These are phyloP conservation scores for Tangara arthus DNA, from an alignment of 2,797 vertebrate genomes.

Conservation along the genomic window DNA sequence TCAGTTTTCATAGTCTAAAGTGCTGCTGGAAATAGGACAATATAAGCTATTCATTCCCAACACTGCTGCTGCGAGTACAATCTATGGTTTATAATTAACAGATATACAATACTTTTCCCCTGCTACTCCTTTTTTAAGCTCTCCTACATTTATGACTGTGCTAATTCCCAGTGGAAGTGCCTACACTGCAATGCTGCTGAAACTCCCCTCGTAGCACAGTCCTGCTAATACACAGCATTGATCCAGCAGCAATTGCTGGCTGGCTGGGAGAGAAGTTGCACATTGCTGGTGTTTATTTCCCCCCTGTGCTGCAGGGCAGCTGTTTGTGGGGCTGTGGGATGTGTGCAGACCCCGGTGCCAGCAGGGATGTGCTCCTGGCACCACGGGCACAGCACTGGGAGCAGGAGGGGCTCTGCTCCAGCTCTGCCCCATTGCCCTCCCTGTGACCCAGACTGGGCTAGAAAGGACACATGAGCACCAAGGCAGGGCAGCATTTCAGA, in stretches of 20 bases:
- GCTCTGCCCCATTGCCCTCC: neutral
- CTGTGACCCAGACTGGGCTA: neutral
- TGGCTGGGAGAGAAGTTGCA: neutral
- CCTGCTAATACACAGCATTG: neutral
- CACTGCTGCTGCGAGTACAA: slow-evolving; percentile 27
- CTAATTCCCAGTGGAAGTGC: slow-evolving; percentile 4
- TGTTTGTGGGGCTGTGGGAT: neutral
- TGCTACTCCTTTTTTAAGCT: slow-evolving; percentile 23
- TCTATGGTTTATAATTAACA: slow-evolving; percentile 5
- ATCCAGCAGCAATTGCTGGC: neutral
- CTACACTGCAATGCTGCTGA: slow-evolving; percentile 2
- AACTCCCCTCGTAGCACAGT: neutral
- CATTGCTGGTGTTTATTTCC: neutral
- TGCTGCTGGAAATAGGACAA: slow-evolving; percentile 47
- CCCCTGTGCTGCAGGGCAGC: neutral
- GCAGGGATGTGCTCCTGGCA: neutral
- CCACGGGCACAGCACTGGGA: neutral
- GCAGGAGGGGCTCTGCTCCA: neutral
- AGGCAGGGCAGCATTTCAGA: neutral
- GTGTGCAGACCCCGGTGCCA: fast-evolving
- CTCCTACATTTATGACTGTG: slow-evolving; percentile 54
- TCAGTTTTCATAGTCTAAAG: slow-evolving; percentile 50
- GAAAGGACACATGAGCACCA: neutral
- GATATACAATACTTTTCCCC: slow-evolving; percentile 1
- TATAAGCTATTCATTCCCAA: slow-evolving; percentile 11